These are phyloP conservation scores for Pampus argenteus DNA, from an alignment of 2,797 vertebrate genomes.

Conservation along the genomic window DNA sequence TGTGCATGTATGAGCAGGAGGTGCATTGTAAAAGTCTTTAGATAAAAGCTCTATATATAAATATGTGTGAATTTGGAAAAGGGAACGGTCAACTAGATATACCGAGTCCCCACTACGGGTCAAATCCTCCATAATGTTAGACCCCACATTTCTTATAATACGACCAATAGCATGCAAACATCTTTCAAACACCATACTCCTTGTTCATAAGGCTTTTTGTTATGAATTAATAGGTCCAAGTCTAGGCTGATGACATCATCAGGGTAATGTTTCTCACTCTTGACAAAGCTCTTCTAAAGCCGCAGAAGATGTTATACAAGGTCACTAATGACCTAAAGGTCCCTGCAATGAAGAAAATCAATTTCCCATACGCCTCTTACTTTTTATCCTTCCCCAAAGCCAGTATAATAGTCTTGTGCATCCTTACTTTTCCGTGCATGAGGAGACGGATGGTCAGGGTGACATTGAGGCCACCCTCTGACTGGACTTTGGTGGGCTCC, in stretches of 20 bases:
- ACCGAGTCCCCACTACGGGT: background rate
- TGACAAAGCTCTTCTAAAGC: background rate
- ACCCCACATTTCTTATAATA: too few relatives aligned
- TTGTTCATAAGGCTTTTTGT: background rate
- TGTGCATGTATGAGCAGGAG: too few relatives aligned
- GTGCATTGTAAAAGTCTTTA: background rate
- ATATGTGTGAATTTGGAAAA: background rate
- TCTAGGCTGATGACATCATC: background rate
- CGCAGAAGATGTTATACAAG: background rate
- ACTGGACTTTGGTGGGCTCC: slow-evolving; percentile 94
- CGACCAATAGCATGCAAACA: too few relatives aligned
- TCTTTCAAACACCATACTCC: background rate
- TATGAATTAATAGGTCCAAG: background rate
- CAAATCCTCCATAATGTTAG: too few relatives aligned
- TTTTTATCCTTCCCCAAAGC: background rate
- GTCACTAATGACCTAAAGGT: background rate
- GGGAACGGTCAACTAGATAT: background rate
- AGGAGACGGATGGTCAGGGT: slow-evolving; percentile 95
- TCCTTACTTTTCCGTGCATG: slow-evolving; percentile 91
- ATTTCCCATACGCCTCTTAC: background rate
- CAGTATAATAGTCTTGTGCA: background rate
- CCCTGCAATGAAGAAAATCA: background rate
- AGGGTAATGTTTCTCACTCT: background rate
- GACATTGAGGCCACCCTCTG: slow-evolving; percentile 96
- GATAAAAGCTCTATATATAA: background rate